Conservation (phyloP, 2,888 invertebrate genomes). For the Leucophenga montana region DNA sequence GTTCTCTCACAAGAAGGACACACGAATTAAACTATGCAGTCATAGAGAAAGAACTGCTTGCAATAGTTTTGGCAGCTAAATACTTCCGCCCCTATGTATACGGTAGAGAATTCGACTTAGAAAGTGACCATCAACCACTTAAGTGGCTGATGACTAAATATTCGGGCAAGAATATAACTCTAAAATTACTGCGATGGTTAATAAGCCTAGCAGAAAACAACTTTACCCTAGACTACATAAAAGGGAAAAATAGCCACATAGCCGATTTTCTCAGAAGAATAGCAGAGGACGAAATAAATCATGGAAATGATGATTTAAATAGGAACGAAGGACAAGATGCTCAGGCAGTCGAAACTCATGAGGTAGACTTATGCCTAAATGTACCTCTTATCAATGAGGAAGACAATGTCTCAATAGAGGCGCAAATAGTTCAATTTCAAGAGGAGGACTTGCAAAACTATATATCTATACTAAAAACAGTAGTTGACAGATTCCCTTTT, state of each 20-base stretch:
- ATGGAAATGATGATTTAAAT: too few species aligned
- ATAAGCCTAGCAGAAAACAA: conserved; percentile 22
- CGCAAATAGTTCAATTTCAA: background rate
- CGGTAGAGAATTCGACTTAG: conserved; percentile 36
- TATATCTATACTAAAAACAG: too few species aligned
- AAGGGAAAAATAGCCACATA: conserved; percentile 42
- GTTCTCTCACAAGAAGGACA: background rate
- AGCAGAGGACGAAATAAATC: conserved; percentile 14
- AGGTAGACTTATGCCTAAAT: too few species aligned
- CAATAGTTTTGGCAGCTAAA: conserved; percentile 38
- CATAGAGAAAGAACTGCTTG: conserved; percentile 37
- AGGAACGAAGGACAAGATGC: too few species aligned
- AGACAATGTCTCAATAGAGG: background rate
- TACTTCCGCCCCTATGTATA: conserved; percentile 41
- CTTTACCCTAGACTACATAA: conserved; percentile 42
- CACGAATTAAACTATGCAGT: background rate
- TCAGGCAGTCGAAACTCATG: too few species aligned
- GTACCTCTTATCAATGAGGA: too few species aligned
- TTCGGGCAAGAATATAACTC: conserved; percentile 34
- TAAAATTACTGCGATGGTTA: conserved; percentile 29
- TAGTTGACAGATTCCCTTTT: too few species aligned
- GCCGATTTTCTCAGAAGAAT: conserved; percentile 42
- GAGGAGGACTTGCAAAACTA: background rate
- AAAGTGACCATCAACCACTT: conserved; percentile 41
- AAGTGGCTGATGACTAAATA: conserved; percentile 34